These are phyloP conservation scores for Halictus ligatus DNA, from an alignment of 2,888 invertebrate genomes.

Conservation along the genomic window DNA sequence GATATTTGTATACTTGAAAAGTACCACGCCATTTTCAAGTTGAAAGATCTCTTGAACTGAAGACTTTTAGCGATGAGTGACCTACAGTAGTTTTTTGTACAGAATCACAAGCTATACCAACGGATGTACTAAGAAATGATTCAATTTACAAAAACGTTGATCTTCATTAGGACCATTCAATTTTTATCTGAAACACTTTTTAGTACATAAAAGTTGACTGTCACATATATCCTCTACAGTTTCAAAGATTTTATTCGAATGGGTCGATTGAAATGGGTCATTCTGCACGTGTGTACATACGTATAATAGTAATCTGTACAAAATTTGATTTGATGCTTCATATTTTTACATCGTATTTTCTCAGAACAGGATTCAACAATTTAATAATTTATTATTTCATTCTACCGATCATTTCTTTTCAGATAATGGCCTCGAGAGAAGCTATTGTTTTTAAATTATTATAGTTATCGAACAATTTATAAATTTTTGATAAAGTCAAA, in stretches of 20 bases:
- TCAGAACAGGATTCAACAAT: background rate
- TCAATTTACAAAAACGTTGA: too few relatives aligned
- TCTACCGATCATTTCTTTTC: background rate
- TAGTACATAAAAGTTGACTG: too few relatives aligned
- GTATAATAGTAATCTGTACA: background rate
- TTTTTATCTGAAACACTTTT: too few relatives aligned
- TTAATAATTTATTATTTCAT: too few relatives aligned
- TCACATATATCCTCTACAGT: background rate
- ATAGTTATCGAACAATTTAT: background rate
- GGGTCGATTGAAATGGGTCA: background rate
- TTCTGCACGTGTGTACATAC: background rate
- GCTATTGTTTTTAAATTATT: background rate
- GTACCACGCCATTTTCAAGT: too few relatives aligned
- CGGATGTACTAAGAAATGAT: too few relatives aligned
- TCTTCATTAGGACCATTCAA: too few relatives aligned
- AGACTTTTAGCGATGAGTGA: too few relatives aligned
- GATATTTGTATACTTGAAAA: too few relatives aligned
- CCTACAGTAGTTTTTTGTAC: too few relatives aligned
- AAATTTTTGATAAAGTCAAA: background rate
- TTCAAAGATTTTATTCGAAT: background rate
- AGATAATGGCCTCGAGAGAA: background rate
- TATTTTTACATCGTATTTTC: background rate
- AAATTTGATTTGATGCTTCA: background rate
- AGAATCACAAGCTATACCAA: too few relatives aligned
- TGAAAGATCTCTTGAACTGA: too few relatives aligned